Evolutionary conservation across 2,888 invertebrate genomes (phyloP).

Genomic region (Tenthredo notha): DNA sequence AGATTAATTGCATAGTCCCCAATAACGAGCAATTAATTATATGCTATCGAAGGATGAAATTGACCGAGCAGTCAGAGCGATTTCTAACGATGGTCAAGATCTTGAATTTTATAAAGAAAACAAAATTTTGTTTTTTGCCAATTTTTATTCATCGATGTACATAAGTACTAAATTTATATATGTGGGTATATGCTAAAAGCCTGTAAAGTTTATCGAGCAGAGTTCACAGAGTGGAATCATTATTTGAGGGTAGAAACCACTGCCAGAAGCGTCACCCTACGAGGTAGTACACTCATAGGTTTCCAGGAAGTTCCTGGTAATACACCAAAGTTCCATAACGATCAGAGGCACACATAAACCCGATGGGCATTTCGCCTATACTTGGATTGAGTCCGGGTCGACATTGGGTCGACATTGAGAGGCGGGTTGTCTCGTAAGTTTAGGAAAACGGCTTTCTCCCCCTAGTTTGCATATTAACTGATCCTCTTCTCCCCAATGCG

Average conservation of each 20-base stretch:
- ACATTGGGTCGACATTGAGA: constrained; percentile 43
- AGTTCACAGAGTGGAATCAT: constrained; percentile 13
- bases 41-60: neutral
- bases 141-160: neutral
- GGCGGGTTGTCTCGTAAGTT: constrained; percentile 52
- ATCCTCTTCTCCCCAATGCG: constrained; percentile 58
- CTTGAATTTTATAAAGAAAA: neutral
- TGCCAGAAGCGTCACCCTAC: constrained; percentile 9
- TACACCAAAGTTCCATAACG: constrained; percentile 50
- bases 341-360: constrained; percentile 33
- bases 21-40: constrained; percentile 72
- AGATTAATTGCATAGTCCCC: constrained; percentile 66
- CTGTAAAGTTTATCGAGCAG: neutral
- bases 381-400: constrained; percentile 46
- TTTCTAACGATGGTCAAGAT: neutral
- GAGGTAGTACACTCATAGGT: neutral
- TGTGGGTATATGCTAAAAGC: neutral
- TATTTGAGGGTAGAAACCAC: constrained; percentile 19
- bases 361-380: constrained; percentile 43
- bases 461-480: constrained; percentile 54
- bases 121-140: neutral
- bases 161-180: neutral
- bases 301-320: constrained; percentile 46
- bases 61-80: neutral
- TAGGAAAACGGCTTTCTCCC: constrained; percentile 48